phyloP scores from a whole-genome alignment of 1,140 invertebrate genomes.

The Stegodyphus mimosarum region DNA sequence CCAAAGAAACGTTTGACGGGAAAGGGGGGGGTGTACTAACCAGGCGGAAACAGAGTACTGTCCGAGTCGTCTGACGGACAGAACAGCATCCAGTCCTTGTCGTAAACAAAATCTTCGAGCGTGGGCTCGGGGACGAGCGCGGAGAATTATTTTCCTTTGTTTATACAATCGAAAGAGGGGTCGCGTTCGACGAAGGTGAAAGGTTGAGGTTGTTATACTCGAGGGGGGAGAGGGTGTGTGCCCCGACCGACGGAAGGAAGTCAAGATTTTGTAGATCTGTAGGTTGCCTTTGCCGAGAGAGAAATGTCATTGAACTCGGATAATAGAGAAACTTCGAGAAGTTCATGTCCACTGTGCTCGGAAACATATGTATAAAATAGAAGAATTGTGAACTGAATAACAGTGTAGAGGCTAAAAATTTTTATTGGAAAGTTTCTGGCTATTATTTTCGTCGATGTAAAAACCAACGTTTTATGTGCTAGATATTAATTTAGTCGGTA shows the following conservation, averaged over 20 bases:
- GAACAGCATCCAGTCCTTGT: background rate
- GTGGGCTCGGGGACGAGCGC: background rate
- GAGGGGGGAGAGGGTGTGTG: background rate
- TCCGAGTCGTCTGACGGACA: background rate
- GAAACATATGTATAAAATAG: too few relatives aligned
- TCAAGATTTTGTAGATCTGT: conserved; percentile 10
- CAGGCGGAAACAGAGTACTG: too few relatives aligned
- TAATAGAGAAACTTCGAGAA: too few relatives aligned
- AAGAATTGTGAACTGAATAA: too few relatives aligned
- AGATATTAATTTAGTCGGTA: too few relatives aligned
- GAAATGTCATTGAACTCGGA: conserved; percentile 32
- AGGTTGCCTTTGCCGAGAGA: background rate
- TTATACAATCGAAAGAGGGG: background rate
- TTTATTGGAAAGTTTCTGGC: too few relatives aligned
- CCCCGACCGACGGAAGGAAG: conserved; percentile 12
- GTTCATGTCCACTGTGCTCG: too few relatives aligned
- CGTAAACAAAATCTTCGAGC: background rate
- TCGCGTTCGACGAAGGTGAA: conserved; percentile 10
- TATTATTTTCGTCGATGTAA: too few relatives aligned
- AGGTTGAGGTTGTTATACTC: background rate
- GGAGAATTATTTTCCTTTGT: background rate
- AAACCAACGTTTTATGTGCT: too few relatives aligned
- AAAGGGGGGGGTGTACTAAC: background rate
- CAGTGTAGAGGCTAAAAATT: too few relatives aligned
- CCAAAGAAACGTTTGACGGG: background rate